Conservation (phyloP, 2,797 vertebrate genomes). For the Pelobates cultripes region DNA sequence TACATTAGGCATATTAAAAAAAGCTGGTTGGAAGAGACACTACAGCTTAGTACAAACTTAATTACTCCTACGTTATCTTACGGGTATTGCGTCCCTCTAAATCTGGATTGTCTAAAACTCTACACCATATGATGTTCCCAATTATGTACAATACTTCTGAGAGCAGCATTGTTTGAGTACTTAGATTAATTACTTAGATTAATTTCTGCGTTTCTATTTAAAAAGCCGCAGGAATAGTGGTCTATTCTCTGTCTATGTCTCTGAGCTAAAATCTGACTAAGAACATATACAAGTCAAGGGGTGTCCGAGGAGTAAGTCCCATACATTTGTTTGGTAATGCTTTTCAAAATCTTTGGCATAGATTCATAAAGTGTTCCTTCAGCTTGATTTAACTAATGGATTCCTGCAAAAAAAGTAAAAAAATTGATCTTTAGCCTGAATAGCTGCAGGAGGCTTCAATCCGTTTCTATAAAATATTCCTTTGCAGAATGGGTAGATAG, state of each 20-base stretch:
- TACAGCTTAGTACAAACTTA: no score
- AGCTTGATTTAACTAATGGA: constrained; percentile 3
- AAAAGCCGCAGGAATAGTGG: background rate
- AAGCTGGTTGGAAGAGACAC: no score
- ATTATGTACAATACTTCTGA: background rate
- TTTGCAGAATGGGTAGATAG: background rate
- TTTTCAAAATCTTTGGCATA: background rate
- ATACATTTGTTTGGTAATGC: background rate
- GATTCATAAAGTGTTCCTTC: background rate
- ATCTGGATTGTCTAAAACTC: background rate
- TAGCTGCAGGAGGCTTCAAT: background rate
- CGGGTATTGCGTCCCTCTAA: background rate
- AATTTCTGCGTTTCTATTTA: background rate
- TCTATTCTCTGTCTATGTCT: background rate
- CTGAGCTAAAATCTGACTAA: background rate
- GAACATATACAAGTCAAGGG: background rate
- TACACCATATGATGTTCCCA: background rate
- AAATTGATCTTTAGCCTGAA: background rate
- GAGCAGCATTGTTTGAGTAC: background rate
- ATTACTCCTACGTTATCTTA: no score
- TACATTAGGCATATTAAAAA: no score
- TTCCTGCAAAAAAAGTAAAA: background rate
- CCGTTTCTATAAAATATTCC: background rate
- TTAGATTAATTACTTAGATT: constrained; percentile 1
- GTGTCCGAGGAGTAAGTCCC: background rate